phyloP scores from a whole-genome alignment of 2,113 vertebrate species.

The Solea senegalensis region DNA sequence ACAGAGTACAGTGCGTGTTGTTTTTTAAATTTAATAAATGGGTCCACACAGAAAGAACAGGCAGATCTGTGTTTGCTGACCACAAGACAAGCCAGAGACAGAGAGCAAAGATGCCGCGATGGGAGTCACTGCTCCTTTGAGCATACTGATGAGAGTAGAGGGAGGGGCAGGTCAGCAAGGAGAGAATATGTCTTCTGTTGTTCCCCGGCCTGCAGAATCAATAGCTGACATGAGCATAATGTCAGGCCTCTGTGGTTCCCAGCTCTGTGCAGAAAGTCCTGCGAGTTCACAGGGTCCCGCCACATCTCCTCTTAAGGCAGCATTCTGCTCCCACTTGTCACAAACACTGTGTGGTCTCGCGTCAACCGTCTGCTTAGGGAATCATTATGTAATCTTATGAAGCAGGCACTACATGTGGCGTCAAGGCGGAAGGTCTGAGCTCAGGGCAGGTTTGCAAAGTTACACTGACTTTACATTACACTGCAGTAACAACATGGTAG shows the following conservation, averaged over 20 bases:
- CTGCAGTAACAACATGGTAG: background rate
- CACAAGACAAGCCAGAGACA: conserved; percentile 29
- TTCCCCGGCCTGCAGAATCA: conserved; percentile 63
- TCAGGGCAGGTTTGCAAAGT: conserved; percentile 8
- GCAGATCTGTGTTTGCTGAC: conserved; percentile 30
- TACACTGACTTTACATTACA: conserved; percentile 13
- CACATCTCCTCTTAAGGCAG: conserved; percentile 44
- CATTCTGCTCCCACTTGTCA: conserved; percentile 48
- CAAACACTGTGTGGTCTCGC: conserved; percentile 63
- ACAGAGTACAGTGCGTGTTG: too few species aligned
- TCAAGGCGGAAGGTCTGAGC: conserved; percentile 24
- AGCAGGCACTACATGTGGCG: conserved; percentile 49
- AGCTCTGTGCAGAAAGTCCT: conserved; percentile 51
- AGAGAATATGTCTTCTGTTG: conserved; percentile 73
- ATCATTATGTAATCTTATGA: conserved; percentile 57
- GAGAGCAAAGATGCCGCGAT: conserved; percentile 67
- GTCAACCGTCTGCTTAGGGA: conserved; percentile 66
- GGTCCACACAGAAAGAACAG: background rate
- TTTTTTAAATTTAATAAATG: background rate
- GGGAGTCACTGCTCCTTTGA: conserved; percentile 50
- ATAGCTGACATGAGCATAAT: conserved; percentile 74
- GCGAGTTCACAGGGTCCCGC: conserved; percentile 50
- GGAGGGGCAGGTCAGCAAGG: conserved; percentile 36
- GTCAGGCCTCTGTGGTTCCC: conserved; percentile 50
- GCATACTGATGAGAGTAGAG: conserved; percentile 64